Evolutionary conservation across 2,888 invertebrate genomes (phyloP).

Genomic region (Cetonia aurata): DNA sequence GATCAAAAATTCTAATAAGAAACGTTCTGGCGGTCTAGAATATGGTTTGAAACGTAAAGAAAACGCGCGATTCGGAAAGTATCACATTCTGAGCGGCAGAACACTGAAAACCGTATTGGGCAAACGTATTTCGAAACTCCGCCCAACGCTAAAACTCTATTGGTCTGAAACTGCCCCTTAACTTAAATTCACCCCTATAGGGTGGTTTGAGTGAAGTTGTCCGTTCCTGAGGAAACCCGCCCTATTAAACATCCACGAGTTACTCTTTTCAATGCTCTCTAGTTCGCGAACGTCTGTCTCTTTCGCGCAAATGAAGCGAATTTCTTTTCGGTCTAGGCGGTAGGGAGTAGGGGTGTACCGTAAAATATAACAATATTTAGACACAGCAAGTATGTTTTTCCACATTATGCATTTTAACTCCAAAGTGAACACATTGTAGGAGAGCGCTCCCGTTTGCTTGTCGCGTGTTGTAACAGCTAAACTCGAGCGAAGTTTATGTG

Average conservation of each 20-base stretch:
- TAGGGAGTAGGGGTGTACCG: conserved; percentile 59
- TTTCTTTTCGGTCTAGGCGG: conserved; percentile 48
- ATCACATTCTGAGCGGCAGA: conserved; percentile 57
- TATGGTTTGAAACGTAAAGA: conserved; percentile 51
- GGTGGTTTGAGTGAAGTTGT: conserved; percentile 61
- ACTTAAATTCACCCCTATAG: conserved; percentile 67
- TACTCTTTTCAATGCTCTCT: conserved; percentile 50
- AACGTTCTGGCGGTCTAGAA: conserved; percentile 54
- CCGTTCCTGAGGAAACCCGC: conserved; percentile 51
- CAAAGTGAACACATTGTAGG: conserved; percentile 58
- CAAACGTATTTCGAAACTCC: conserved; percentile 66
- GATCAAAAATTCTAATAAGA: conserved; percentile 51
- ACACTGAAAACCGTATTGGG: conserved; percentile 69
- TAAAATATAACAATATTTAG: conserved; percentile 66
- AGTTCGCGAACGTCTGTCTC: conserved; percentile 50
- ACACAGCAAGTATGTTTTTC: conserved; percentile 64
- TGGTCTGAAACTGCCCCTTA: conserved; percentile 66
- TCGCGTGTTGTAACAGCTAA: conserved; percentile 41
- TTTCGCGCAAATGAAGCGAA: conserved; percentile 50
- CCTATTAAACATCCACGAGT: conserved; percentile 49
- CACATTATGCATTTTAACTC: conserved; percentile 64
- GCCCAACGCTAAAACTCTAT: conserved; percentile 64
- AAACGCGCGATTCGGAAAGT: conserved; percentile 41
- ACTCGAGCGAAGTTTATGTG: conserved; percentile 39
- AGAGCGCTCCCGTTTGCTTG: conserved; percentile 33